Base-by-base conservation (phyloP, 2,888 invertebrate genomes). In the Acleris literana region DNA sequence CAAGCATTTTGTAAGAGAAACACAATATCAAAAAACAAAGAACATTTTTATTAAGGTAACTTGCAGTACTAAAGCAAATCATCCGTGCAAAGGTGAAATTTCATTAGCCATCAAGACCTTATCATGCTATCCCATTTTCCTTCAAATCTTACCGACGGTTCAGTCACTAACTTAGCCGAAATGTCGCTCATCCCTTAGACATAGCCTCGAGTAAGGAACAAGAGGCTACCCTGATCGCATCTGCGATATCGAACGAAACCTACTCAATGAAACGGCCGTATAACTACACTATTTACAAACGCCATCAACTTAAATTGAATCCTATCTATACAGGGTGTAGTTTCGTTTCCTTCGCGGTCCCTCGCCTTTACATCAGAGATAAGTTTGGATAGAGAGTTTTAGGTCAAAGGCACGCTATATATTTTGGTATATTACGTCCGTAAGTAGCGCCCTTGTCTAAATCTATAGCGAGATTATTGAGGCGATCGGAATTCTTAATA, bases 381-480 rank as follows among this genome's bases (percentile, higher is more conserved):
- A 89, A 87, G 79, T 86, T 83, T 77, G 79, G 83, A 85, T 86
- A 82, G 76, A 76, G 77, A 77, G 85, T 86, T 87, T 90, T 86
- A 87, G 88, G 87, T 89, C 86, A 75, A 71, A 78, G 76, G 63
- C 55, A 60, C 51, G 25, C 54, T 62, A 63, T 62, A 55, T 66
- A 57, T 66, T 66, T 56, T 67, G 60, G 67, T 69, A 70, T 68
- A 71, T 71, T 68, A 68, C 67, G 69, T 70, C 64, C 66, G 63
- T 52, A 68, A 70, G 69, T 59, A 68, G 46, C 69, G 66, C 65
- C 54, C 69, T 68, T 63, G 62, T 67, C 61, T 70, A 60, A 69
- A 66, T 63, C 68, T 66, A 43, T 64, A 68, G 69, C 68, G 73
- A 68, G 73, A 72, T 72, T 70, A 65, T 67, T 70, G 69, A 67